Evolutionary conservation across 2,797 vertebrate genomes (phyloP), one percentile per base, ranked within the genome.

Genomic region (Darevskia nairensis): DNA sequence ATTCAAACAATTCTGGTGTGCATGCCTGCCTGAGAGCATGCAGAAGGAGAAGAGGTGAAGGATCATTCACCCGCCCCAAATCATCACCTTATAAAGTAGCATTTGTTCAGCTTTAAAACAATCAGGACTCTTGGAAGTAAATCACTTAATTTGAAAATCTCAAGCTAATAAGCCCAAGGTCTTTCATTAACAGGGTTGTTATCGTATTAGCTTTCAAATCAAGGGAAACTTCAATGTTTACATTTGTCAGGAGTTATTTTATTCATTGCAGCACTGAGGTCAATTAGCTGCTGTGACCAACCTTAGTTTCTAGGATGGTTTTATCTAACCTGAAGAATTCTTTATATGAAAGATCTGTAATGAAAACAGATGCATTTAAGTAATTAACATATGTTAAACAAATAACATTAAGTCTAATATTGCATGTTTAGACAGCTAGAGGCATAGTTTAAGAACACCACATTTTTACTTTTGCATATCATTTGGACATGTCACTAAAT

Each of bases 181-280:
- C 41, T 84, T 84, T n/a, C 76, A 79, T 11, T 21, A 46, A 78
- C 39, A 15, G 27, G 50, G 10, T 21, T 68, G 21, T 27, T 59
- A 17, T 27, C 23, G 59, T 72, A 71, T 66, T 44, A n/a, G 6
- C 9, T 86, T 77, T 41, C 32, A 80, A 44, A 59, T 72, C n/a
- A 74, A 72, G 32, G 61, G 44, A 68, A 0, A 88, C 23, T 85
- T 59, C 50, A 55, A 11, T 50, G 9, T 64, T 83, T 88, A 85
- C 76, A 87, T 81, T 91, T 64, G 17, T 39, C 55, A 1, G 0
- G 21, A 80, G 80, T 72, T 82, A 84, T 82, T 92, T 91, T 79
- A 78, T 50, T 72, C 0, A 4, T 79, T 86, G 82, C 68, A 90
- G 72, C 46, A 41, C 44, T 50, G 23, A 50, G n/a, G 78, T 3